phyloP scores from a whole-genome alignment of 2,113 vertebrate species.

The Zapus hudsonius region DNA sequence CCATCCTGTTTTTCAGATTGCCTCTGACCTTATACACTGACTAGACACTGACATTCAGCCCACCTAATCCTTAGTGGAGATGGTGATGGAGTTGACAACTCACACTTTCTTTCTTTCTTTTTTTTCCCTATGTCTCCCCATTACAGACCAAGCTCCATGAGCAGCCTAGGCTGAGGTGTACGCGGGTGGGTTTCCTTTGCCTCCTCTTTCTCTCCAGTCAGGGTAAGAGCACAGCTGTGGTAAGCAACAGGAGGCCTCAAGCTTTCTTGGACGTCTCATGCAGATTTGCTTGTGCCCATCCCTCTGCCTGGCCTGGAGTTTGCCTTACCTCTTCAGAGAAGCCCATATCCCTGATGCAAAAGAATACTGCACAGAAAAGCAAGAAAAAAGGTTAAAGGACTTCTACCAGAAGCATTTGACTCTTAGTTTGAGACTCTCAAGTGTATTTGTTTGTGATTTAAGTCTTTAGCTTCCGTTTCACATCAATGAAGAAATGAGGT shows the following conservation, averaged over 20 bases:
- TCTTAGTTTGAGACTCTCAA: background rate
- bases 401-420: background rate
- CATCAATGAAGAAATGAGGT: background rate
- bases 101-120: background rate
- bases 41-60: background rate
- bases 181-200: too few relatives aligned
- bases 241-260: too few relatives aligned
- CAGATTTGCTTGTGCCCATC: background rate
- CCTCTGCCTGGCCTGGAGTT: background rate
- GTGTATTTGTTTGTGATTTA: background rate
- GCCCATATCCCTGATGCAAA: background rate
- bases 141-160: too few relatives aligned
- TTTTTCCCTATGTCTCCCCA: too few relatives aligned
- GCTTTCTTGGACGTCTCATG: background rate
- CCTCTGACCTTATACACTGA: background rate
- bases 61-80: background rate
- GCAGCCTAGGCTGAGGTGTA: too few relatives aligned
- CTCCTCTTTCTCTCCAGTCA: too few relatives aligned
- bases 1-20: background rate
- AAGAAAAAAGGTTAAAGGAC: background rate
- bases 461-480: background rate
- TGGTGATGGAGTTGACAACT: background rate
- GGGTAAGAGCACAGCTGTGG: too few relatives aligned
- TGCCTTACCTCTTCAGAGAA: background rate
- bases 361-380: too few relatives aligned